Conservation (phyloP, 2,797 vertebrate species). For the Anguilla obscura region DNA sequence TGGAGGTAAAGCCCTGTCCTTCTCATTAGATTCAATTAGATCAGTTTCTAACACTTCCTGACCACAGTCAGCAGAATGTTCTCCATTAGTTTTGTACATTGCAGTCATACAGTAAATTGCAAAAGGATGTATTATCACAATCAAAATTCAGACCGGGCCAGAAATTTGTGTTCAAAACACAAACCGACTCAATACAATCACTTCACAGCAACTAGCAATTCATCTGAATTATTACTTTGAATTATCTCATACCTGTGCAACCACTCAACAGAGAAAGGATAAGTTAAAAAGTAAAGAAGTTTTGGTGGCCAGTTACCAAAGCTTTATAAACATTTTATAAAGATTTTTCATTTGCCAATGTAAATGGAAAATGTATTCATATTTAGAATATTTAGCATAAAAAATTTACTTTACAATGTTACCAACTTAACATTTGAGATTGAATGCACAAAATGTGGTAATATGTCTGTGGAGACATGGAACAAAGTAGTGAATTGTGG, state of each 20-base stretch:
- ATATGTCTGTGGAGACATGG: conserved; percentile 38
- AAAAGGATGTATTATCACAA: background rate
- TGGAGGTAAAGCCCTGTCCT: conserved; percentile 42
- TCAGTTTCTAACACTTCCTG: background rate
- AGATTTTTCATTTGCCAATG: too few relatives aligned
- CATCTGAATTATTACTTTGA: background rate
- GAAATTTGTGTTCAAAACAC: background rate
- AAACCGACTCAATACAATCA: background rate
- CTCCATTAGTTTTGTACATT: background rate
- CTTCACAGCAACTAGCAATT: background rate
- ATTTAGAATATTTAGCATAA: background rate
- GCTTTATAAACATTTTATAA: background rate
- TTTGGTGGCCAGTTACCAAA: background rate
- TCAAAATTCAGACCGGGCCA: background rate
- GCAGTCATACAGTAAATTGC: background rate
- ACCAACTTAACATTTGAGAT: background rate
- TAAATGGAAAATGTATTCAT: too few relatives aligned
- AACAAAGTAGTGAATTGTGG: conserved; percentile 51
- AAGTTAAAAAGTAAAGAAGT: background rate
- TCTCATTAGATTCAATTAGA: conserved; percentile 58
- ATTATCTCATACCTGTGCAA: background rate
- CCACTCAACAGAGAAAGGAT: background rate
- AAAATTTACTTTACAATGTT: background rate
- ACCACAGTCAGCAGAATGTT: background rate
- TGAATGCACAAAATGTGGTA: background rate